Conservation (phyloP, 2,888 invertebrate species). For the Heliconius charithonia region DNA sequence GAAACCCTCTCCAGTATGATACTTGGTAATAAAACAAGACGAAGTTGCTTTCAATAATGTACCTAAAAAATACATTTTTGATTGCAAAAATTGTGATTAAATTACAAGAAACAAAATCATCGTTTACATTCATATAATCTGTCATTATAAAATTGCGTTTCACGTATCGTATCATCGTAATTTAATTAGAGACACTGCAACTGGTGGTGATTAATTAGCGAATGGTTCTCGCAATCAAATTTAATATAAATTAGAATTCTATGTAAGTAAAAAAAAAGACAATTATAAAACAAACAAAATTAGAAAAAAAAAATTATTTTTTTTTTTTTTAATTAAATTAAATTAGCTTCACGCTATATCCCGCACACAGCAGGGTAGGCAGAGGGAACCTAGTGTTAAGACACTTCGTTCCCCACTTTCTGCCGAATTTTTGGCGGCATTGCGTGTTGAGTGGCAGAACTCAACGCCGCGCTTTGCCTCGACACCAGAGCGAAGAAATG, state of each 20-base stretch:
- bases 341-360: no score
- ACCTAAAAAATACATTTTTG: constrained; percentile 35
- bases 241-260: not conserved
- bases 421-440: no score
- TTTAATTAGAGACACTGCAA: constrained; percentile 2
- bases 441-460: no score
- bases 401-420: no score
- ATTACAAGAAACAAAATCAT: constrained; percentile 39
- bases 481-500: no score
- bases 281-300: constrained; percentile 63
- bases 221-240: not conserved
- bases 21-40: constrained; percentile 36
- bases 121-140: constrained; percentile 37
- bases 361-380: no score
- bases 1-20: constrained; percentile 38
- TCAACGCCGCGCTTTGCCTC: no score
- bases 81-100: constrained; percentile 38
- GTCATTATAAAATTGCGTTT: constrained; percentile 35
- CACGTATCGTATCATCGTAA: constrained; percentile 25
- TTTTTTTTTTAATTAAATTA: no score
- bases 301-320: no score
- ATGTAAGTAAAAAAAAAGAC: constrained; percentile 5
- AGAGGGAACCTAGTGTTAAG: no score
- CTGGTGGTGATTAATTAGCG: constrained; percentile 1
- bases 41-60: constrained; percentile 30